Evolutionary conservation across 1,140 invertebrate species (phyloP).

Genomic region (Xylocopa sonorina): DNA sequence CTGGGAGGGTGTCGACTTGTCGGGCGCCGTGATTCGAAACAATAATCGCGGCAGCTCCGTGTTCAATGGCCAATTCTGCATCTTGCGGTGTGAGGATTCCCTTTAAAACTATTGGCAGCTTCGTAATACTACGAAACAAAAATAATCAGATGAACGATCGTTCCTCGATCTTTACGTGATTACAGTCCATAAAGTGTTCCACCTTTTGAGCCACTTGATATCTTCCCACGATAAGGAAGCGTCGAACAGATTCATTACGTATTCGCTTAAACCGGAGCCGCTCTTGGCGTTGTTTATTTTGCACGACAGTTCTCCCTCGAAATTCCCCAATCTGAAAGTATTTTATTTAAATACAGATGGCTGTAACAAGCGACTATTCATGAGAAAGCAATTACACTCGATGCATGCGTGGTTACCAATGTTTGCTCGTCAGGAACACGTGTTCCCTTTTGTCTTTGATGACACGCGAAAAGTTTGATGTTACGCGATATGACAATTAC

Average conservation of each 20-base stretch:
- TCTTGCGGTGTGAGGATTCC: conserved; percentile 95
- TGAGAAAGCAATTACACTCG: neutral
- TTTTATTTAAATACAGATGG: neutral
- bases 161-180: neutral
- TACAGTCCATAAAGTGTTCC: neutral
- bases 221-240: conserved; percentile 91
- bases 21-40: conserved; percentile 97
- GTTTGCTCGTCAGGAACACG: neutral
- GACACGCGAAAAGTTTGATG: neutral
- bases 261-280: conserved; percentile 89
- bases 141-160: neutral
- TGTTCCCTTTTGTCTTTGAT: neutral
- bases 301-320: conserved; percentile 84
- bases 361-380: conserved; percentile 3
- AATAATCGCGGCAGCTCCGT: conserved; percentile 89
- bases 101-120: conserved; percentile 93
- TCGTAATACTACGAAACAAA: conserved; percentile 84
- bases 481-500: conserved; percentile 78
- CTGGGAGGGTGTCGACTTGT: conserved; percentile 92
- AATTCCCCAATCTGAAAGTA: conserved; percentile 86
- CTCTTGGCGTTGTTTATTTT: conserved; percentile 82
- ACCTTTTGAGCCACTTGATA: conserved; percentile 91
- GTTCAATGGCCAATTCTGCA: conserved; percentile 88
- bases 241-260: conserved; percentile 90
- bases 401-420: neutral